Conservation (phyloP, 1,140 invertebrate species). For the Leptinotarsa undecemlineata region DNA sequence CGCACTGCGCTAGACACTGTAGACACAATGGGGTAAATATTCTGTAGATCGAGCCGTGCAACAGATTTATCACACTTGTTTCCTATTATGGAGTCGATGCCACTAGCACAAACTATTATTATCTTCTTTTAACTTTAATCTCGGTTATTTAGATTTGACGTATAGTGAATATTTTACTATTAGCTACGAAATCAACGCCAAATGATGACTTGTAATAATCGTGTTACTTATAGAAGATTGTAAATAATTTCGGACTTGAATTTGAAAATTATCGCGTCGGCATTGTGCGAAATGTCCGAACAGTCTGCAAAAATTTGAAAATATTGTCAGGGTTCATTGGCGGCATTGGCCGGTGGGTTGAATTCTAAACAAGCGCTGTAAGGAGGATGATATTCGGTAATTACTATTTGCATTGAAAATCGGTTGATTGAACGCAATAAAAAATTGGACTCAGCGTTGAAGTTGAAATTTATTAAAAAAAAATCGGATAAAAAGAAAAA, state of each 20-base stretch:
- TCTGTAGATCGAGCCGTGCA: background rate
- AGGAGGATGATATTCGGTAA: no score
- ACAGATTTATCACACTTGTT: slow-evolving; percentile 8
- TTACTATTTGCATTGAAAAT: background rate
- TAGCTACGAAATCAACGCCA: background rate
- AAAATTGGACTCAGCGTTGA: no score
- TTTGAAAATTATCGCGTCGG: no score
- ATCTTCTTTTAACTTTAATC: slow-evolving; percentile 6
- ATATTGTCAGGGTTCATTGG: no score
- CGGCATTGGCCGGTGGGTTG: no score
- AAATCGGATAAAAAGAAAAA: no score
- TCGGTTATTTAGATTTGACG: slow-evolving; percentile 6
- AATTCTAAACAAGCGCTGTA: no score
- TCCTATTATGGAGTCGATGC: background rate
- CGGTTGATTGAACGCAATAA: no score
- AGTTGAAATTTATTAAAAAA: no score
- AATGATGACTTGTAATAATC: slow-evolving; percentile 3
- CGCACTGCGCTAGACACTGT: background rate
- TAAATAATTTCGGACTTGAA: background rate
- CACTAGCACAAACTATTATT: slow-evolving; percentile 1
- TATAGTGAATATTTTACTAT: slow-evolving; percentile 8
- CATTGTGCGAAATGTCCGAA: no score
- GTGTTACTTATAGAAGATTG: background rate
- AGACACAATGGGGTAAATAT: slow-evolving; percentile 3
- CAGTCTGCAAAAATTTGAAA: no score